Percentiles rank a stretch among this genome's conserved stretches.
phyloP scores from a whole-genome alignment of 2,797 vertebrate species.

The Oceanodroma leucorhoa region DNA sequence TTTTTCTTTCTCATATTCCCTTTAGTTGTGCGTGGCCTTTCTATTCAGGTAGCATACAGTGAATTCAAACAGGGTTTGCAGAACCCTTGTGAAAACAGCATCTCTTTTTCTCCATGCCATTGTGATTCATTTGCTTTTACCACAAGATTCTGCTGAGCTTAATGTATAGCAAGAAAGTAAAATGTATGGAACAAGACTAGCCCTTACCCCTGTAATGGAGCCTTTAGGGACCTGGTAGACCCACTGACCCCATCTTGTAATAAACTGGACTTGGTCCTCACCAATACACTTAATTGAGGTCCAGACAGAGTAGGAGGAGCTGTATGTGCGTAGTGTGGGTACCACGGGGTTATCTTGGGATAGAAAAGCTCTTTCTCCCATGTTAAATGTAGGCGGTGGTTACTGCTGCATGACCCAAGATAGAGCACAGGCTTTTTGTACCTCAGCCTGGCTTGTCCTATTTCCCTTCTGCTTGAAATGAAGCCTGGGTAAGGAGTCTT shows the following conservation, averaged over 20 bases:
- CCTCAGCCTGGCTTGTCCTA: background rate
- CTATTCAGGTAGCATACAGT: background rate
- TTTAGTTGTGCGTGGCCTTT: background rate
- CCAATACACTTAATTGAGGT: background rate
- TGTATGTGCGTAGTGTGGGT: background rate
- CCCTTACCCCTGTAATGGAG: background rate
- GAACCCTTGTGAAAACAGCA: background rate
- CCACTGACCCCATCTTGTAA: background rate
- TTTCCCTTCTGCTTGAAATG: background rate
- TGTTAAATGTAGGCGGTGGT: background rate
- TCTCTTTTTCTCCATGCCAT: background rate
- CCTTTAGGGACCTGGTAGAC: background rate
- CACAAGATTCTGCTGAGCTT: background rate
- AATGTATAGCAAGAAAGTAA: background rate
- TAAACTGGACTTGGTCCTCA: background rate
- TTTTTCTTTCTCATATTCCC: background rate
- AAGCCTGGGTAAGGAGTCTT: background rate
- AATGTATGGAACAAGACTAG: background rate
- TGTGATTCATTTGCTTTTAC: background rate
- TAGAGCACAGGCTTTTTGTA: background rate
- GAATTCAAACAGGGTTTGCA: background rate
- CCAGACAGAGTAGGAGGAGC: background rate
- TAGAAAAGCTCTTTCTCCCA: background rate
- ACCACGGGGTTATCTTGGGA: background rate
- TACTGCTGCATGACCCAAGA: fast-evolving